Evolutionary conservation across 1,140 invertebrate species (phyloP).

Genomic region (Radopholus similis): DNA sequence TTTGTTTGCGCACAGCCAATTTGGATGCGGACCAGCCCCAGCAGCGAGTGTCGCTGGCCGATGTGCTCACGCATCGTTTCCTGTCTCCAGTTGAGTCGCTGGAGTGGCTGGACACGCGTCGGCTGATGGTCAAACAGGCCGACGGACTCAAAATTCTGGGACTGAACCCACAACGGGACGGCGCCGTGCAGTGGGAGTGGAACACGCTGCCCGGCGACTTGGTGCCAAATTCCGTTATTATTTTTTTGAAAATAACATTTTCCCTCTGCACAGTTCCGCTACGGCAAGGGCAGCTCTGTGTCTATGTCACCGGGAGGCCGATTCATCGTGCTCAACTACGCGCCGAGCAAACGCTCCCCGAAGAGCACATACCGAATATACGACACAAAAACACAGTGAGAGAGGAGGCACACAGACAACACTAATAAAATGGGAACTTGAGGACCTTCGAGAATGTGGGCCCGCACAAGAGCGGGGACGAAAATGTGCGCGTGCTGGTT

Average conservation of each 20-base stretch:
- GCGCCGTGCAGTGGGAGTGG: background rate
- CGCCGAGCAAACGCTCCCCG: slow-evolving; percentile 23
- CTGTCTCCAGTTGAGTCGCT: slow-evolving; percentile 41
- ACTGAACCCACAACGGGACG: background rate
- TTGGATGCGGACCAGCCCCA: slow-evolving; percentile 19
- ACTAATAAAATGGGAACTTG: slow-evolving; percentile 7
- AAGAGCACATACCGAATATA: slow-evolving; percentile 43
- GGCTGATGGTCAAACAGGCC: slow-evolving; percentile 29
- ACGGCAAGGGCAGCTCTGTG: slow-evolving; percentile 35
- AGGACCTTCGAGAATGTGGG: slow-evolving; percentile 47
- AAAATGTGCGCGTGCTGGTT: slow-evolving; percentile 37
- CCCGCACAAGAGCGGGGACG: slow-evolving; percentile 41
- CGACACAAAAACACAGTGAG: slow-evolving; percentile 30
- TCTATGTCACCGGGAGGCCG: slow-evolving; percentile 22
- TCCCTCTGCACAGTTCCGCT: slow-evolving; percentile 38
- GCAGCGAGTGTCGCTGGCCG: slow-evolving; percentile 18
- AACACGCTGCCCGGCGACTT: slow-evolving; percentile 12
- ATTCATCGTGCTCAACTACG: slow-evolving; percentile 33
- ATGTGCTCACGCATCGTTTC: slow-evolving; percentile 27
- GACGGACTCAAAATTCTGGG: slow-evolving; percentile 40
- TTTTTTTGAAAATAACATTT: slow-evolving; percentile 7
- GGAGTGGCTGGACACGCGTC: slow-evolving; percentile 38
- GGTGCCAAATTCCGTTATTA: slow-evolving; percentile 9
- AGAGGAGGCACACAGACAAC: background rate
- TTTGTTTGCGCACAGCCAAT: slow-evolving; percentile 14